Base-by-base conservation (phyloP, 2,113 vertebrate genomes). In the Polypterus bichir region DNA sequence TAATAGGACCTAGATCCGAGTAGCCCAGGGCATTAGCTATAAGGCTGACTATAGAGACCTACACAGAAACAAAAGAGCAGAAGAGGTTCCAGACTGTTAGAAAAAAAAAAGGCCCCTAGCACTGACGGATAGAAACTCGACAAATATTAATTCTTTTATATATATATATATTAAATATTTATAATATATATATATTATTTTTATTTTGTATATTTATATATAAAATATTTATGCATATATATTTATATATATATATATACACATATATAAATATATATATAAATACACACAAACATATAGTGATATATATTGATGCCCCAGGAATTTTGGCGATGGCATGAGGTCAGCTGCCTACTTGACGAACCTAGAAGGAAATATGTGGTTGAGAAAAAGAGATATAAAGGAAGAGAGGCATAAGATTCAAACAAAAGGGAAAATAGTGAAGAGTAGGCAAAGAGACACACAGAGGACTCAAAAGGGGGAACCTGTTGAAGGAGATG, bases 1-100 rank as follows among this genome's bases (percentile, higher is more conserved):
- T 99, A 96, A 99, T 99, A 89, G 96, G 94, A 92, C 96, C 96
- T 97, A 99, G 93, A 92, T 99, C 96, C 92, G 96, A 98, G 94
- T 97, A 99, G 91, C 95, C 96, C 93, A 99, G 88, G 92, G 95
- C 93, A 97, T 97, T 98, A 97, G 95, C 95, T 97, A 98, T 84
- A 91, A 99, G 93, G 93, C 93, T 98, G 93, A 99, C 92, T 98
- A 99, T 95, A 92, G 95, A 99, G 82, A 99, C 94, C 94, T 97
- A 97, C 86, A 97, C 91, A 88, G 90, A 93, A 93, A 97, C 92
- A 84, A 89, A 92, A 91, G 88, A 91, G 82, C 85, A 88, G 91
- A 83, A 92, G 86, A 95, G 88, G 91, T 93, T 93, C 94, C 94
- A 97, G 86, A 93, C 88, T 89, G 93, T 98, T 98, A 98, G 96